These are phyloP conservation scores for Spodoptera exigua DNA, from an alignment of 2,888 invertebrate species.

Conservation along the genomic window DNA sequence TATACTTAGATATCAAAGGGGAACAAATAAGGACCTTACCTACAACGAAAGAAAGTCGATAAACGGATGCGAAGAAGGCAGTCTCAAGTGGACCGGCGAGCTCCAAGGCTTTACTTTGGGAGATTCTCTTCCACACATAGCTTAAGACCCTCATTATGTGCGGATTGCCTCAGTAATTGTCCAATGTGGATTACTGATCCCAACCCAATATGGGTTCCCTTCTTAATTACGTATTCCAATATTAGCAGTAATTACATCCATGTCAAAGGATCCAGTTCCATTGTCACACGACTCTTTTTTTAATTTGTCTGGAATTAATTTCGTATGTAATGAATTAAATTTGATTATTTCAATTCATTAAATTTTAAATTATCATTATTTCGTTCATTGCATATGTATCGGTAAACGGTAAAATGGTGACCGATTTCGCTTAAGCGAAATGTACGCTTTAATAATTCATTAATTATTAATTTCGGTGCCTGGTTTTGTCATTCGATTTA, in stretches of 20 bases:
- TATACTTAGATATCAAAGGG: background rate
- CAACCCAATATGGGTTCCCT: conserved; percentile 14
- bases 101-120: conserved; percentile 72
- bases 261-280: conserved; percentile 39
- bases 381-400: too few relatives aligned
- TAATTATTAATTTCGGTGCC: too few relatives aligned
- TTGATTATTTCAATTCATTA: too few relatives aligned
- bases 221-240: conserved; percentile 22
- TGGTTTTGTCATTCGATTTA: too few relatives aligned
- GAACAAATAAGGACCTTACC: conserved; percentile 63
- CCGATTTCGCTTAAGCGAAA: too few relatives aligned
- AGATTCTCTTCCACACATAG: conserved; percentile 68
- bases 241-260: conserved; percentile 29
- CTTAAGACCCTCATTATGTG: conserved; percentile 63
- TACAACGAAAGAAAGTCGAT: conserved; percentile 74
- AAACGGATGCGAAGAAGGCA: conserved; percentile 76
- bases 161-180: conserved; percentile 11
- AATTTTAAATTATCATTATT: too few relatives aligned
- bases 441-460: too few relatives aligned
- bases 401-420: too few relatives aligned
- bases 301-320: too few relatives aligned
- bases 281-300: background rate
- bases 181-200: conserved; percentile 9
- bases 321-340: too few relatives aligned
- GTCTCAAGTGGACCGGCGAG: conserved; percentile 71